Evolutionary conservation across 2,797 vertebrate species (phyloP), one percentile per base, ranked within the genome.

Genomic region (Cygnus olor): DNA sequence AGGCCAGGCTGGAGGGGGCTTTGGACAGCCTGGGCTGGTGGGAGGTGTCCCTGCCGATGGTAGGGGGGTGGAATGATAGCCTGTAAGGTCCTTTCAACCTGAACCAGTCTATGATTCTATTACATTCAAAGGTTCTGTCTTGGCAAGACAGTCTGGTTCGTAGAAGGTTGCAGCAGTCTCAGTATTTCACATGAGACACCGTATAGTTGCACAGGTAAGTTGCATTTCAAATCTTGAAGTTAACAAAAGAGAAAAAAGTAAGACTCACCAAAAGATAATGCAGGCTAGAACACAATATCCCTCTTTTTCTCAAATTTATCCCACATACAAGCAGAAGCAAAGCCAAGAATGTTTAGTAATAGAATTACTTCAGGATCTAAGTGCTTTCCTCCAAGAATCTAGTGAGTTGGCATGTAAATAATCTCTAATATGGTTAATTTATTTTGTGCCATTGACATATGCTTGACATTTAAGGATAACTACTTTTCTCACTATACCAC

Each of bases 171-270:
- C 84, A 91, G 25, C 7, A 30, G 68, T 44, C 78, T 86, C 81
- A 94, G 53, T 32, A n/a, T 88, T 85, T 86, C 79, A 70, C 28
- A n/a, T 4, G 21, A 93, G 82, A 92, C 66, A 90, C 58, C 68
- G 28, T 16, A 22, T 57, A 85, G 93, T 53, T 57, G 76, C 89
- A 85, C 84, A 84, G 34, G 57, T 65, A 77, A 91, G 78, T 63
- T 76, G 80, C 65, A 94, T 79, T 92, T 95, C 80, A 95, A 92
- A 88, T 64, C 82, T 88, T 60, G 71, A 45, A 88, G 80, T 85
- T 89, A 92, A 95, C 0, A 95, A 30, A 86, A 76, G 56, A 92
- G 36, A 88, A 94, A 91, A 91, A 87, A 60, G 45, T n/a, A 83
- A 96, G 81, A 91, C 89, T 95, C 85, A 94, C 90, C 85, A 1